A percentile compares a stretch with the other conserved stretches of the same genome.
phyloP scores from a whole-genome alignment of 2,888 invertebrate species.

The Sesia bembeciformis region DNA sequence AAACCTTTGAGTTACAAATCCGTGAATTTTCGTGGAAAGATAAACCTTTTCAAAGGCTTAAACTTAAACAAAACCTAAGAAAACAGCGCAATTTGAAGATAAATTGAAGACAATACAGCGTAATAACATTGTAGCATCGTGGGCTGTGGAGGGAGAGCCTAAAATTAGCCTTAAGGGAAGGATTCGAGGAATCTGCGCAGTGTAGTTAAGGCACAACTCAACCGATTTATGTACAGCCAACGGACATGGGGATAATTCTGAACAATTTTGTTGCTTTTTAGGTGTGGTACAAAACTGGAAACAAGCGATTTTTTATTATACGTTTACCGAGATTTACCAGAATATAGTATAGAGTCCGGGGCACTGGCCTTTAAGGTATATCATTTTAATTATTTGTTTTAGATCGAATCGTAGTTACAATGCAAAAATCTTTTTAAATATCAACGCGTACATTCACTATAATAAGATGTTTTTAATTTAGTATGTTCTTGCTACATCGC shows the following conservation, averaged over 20 bases:
- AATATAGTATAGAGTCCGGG: no score
- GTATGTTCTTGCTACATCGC: no score
- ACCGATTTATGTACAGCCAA: conserved; percentile 13
- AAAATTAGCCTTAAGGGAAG: conserved; percentile 18
- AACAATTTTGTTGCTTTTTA: conserved; percentile 9
- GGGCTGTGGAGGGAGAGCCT: background rate
- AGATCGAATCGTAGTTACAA: no score
- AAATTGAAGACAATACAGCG: conserved; percentile 4
- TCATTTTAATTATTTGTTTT: no score
- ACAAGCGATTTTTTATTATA: no score
- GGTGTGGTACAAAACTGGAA: conserved; percentile 2
- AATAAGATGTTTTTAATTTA: no score
- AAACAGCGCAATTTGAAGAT: background rate
- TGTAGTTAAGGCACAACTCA: conserved; percentile 7
- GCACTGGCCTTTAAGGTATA: no score
- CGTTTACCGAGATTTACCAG: no score
- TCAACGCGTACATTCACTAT: no score
- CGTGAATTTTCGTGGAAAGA: background rate
- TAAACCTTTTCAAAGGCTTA: background rate
- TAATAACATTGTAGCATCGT: background rate
- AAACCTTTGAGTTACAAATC: background rate
- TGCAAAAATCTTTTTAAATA: no score
- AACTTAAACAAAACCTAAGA: conserved; percentile 2
- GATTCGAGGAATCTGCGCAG: conserved; percentile 10
- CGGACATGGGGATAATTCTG: conserved; percentile 12